phyloP scores from a whole-genome alignment of 2,888 invertebrate genomes.

The Rhamphomyia laevipes region DNA sequence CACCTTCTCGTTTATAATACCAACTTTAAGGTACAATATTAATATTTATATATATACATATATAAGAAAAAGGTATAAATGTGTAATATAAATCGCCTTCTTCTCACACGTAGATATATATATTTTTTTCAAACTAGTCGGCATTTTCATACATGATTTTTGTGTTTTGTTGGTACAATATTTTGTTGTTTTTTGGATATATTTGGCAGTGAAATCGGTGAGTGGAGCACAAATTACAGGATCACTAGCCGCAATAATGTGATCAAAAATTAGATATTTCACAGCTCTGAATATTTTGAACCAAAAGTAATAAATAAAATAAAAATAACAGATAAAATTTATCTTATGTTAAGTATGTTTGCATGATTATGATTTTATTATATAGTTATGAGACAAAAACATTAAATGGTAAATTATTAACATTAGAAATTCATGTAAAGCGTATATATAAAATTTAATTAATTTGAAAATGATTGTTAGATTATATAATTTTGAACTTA shows the following conservation, averaged over 20 bases:
- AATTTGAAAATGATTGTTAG: too few species aligned
- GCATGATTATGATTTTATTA: too few species aligned
- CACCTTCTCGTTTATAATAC: neutral
- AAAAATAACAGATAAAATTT: too few species aligned
- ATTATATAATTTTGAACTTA: too few species aligned
- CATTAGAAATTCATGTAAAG: too few species aligned
- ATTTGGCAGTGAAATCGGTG: neutral
- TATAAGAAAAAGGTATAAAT: neutral
- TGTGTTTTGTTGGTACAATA: neutral
- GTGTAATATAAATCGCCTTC: neutral
- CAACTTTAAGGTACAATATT: neutral
- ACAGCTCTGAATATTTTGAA: conserved; percentile 8
- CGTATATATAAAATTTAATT: too few species aligned
- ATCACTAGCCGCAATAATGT: conserved; percentile 16
- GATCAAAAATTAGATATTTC: conserved; percentile 17
- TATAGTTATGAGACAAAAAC: too few species aligned
- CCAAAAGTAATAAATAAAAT: too few species aligned
- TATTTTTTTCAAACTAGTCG: conserved; percentile 7
- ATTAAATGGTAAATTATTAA: too few species aligned
- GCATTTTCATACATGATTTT: conserved; percentile 6
- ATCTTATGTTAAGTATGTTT: too few species aligned
- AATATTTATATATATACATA: neutral
- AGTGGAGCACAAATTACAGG: conserved; percentile 14
- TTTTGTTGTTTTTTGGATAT: too few species aligned
- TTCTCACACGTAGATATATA: conserved; percentile 8